Evolutionary conservation across 1,140 invertebrate genomes (phyloP).

Genomic region (Drosophila bocki): DNA sequence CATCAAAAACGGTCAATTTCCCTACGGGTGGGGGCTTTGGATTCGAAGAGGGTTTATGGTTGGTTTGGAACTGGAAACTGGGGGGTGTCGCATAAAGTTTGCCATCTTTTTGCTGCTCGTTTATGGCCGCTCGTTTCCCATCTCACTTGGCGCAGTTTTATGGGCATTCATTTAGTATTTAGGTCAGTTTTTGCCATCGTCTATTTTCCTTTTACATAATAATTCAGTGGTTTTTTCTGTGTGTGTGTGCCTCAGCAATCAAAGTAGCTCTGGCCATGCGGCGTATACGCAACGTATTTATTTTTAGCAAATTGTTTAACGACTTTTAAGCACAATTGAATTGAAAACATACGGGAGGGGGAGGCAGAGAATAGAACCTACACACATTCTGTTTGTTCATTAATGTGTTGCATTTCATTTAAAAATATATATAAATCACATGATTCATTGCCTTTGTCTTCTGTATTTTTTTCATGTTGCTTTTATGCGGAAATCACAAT

Average conservation of each 20-base stretch:
- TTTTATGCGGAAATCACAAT: slow-evolving; percentile 49
- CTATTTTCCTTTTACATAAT: slow-evolving; percentile 64
- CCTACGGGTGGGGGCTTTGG: slow-evolving; percentile 14
- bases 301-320: slow-evolving; percentile 82
- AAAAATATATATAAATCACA: slow-evolving; percentile 44
- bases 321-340: slow-evolving; percentile 59
- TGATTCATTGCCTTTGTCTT: slow-evolving; percentile 42
- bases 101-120: slow-evolving; percentile 45
- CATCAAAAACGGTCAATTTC: slow-evolving; percentile 59
- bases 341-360: slow-evolving; percentile 5
- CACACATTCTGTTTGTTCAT: slow-evolving; percentile 12
- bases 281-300: slow-evolving; percentile 74
- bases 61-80: neutral
- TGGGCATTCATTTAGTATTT: slow-evolving; percentile 81
- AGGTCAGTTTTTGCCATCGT: slow-evolving; percentile 64
- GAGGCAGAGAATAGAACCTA: too few species aligned
- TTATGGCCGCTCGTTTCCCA: slow-evolving; percentile 45
- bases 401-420: slow-evolving; percentile 35
- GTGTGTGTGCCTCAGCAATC: slow-evolving; percentile 32
- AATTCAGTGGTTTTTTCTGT: slow-evolving; percentile 32
- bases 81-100: slow-evolving; percentile 26
- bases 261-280: slow-evolving; percentile 37
- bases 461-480: neutral
- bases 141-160: slow-evolving; percentile 61
- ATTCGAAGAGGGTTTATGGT: neutral